Base-by-base conservation (phyloP, 2,113 vertebrate species). In the Gopherus flavomarginatus region DNA sequence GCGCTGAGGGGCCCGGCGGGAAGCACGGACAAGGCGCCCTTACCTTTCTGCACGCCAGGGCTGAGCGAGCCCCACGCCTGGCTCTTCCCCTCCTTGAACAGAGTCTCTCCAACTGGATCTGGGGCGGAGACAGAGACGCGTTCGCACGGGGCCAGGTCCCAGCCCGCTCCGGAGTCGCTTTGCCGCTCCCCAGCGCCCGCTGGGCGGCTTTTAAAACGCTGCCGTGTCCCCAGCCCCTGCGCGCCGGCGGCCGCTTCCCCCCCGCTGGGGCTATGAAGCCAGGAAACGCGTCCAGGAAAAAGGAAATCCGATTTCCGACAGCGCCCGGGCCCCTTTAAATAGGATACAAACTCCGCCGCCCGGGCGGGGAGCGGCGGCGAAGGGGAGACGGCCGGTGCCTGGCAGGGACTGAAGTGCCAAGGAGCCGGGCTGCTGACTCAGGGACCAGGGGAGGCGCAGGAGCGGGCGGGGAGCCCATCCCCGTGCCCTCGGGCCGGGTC, bases 261-360 rank as follows among this genome's bases (percentile, higher is more conserved):
- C 96, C 81, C 86, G 91, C 77, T 77, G 92, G 88, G 91, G 96
- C 93, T 79, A 96, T 87, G 98, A 98, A 99, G 98, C 98, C 99
- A 99, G 99, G 99, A 99, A 99, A 99, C 99, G 99, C 99, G 99
- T 99, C 98, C 99, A 99, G 99, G 99, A 99, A 99, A 99, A 99
- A 99, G 99, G 99, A 99, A 99, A 99, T 99, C 99, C 99, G 99
- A 98, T 99, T 99, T 99, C 99, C 98, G 98, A 99, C 98, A 97
- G 98, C 98, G 97, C 95, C 83, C 87, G 86, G 95, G 93, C 96
- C 97, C 97, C 97, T 95, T 98, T 98, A 98, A 98, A 98, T 98
- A 98, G 95, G 96, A 90, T 87, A 96, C 97, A 94, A 91, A 92
- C 89, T 88, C 94, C 26, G 53, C 84, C 27, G 77, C 38, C 92